A percentile compares a stretch with the other conserved stretches of the same genome.
Evolutionary conservation across 1,140 invertebrate genomes (phyloP).

Genomic region (Drosophila arawakana): DNA sequence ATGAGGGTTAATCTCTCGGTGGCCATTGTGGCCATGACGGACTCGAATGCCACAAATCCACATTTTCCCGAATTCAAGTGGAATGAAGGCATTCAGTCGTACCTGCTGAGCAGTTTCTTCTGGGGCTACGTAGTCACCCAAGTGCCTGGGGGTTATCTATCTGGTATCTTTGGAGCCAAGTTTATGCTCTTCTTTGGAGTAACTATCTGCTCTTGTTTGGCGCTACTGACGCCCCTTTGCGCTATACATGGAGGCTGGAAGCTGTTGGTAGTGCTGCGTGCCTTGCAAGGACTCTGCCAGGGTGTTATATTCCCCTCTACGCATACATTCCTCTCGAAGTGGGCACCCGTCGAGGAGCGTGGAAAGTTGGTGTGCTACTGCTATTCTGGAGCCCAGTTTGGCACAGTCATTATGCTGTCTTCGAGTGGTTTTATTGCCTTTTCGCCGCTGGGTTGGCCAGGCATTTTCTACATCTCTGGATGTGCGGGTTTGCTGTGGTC

Average conservation of each 20-base stretch:
- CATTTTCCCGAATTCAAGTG: constrained; percentile 76
- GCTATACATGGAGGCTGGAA: constrained; percentile 86
- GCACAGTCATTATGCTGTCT: constrained; percentile 90
- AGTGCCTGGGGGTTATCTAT: constrained; percentile 89
- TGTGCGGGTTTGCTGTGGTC: constrained; percentile 87
- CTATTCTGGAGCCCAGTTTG: constrained; percentile 89
- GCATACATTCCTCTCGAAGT: constrained; percentile 92
- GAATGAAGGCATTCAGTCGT: constrained; percentile 75
- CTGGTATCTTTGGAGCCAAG: constrained; percentile 88
- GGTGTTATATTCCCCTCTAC: constrained; percentile 93
- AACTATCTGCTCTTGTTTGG: constrained; percentile 84
- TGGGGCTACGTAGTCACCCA: constrained; percentile 86
- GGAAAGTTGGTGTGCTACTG: constrained; percentile 87
- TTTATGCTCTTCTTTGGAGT: constrained; percentile 76
- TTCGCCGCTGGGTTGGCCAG: constrained; percentile 90
- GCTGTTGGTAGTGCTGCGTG: constrained; percentile 86
- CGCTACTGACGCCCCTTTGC: constrained; percentile 84
- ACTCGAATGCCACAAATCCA: constrained; percentile 72
- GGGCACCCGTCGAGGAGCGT: constrained; percentile 88
- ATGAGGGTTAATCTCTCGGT: constrained; percentile 89
- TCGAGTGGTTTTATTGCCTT: constrained; percentile 87
- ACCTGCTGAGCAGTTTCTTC: constrained; percentile 88
- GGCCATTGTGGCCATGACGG: constrained; percentile 86
- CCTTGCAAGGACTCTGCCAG: constrained; percentile 91
- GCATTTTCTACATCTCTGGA: constrained; percentile 92